Evolutionary conservation across 2,113 vertebrate species (phyloP), one percentile per base, ranked within the genome.

Genomic region (Lethenteron reissneri): DNA sequence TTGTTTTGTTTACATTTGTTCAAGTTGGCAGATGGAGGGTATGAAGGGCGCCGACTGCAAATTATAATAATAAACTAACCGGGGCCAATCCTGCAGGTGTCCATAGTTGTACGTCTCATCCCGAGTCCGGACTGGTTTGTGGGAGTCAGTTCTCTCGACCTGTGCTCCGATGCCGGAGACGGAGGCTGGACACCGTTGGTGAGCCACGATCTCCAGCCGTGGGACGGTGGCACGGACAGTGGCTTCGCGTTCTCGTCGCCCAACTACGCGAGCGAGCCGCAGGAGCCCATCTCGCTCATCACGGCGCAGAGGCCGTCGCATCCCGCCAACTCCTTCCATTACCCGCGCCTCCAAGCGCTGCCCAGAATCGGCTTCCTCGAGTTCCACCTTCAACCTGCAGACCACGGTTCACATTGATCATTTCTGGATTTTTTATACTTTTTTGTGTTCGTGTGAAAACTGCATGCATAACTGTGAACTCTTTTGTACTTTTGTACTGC

Each of bases 71-170:
- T 41, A 41, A 41, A 41, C 41, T 41, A 5, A 41, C 41, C 41
- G 41, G 41, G 41, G 41, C 41, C 41, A 41, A 41, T 41, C 58
- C 56, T 15, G 5, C 76, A 85, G 84, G 72, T 85, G 70, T 85
- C 84, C 60, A 71, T 85, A 72, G 79, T 85, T 81, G 83, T 83
- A 77, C 85, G 84, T 75, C 72, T 84, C 58, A 83, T 85, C 75
- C 84, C 84, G 25, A 85, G 84, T 71, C 84, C 84, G 0, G 84
- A 85, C 74, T 85, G 84, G 84, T 85, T 85, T 10, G 82, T 85
- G 2, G 84, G 84, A 9, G 79, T 82, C 70, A 77, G 83, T 76
- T 78, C 82, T 62, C 11, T 85, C 3, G 81, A 79, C 78, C 79
- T 85, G 58, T 85, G 84, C 17, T 79, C 84, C 64, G 78, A 77